phyloP scores from a whole-genome alignment of 2,888 invertebrate species.

The Suillia variegata region DNA sequence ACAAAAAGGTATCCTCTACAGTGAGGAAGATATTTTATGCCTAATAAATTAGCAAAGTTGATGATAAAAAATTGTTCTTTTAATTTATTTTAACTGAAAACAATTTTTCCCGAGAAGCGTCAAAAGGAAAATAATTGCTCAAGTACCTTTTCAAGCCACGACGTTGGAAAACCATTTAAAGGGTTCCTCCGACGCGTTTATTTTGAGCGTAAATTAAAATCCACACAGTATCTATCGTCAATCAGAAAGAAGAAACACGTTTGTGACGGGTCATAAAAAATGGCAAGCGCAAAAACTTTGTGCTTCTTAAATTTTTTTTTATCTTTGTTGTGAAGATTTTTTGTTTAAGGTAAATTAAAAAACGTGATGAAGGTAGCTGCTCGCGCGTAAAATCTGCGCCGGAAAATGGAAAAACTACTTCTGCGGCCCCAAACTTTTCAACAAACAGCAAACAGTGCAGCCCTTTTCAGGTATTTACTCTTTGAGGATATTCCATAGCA shows the following conservation, averaged over 20 bases:
- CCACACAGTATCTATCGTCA: constrained; percentile 6
- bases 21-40: constrained; percentile 5
- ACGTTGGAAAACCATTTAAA: constrained; percentile 13
- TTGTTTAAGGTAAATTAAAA: constrained; percentile 17
- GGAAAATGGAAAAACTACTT: too few relatives aligned
- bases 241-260: too few relatives aligned
- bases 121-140: too few relatives aligned
- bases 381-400: constrained; percentile 22
- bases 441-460: neutral
- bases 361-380: constrained; percentile 27
- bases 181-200: constrained; percentile 16
- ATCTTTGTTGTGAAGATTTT: neutral
- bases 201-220: constrained; percentile 16
- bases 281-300: constrained; percentile 13
- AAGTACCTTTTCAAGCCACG: too few relatives aligned
- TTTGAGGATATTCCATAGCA: too few relatives aligned
- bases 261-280: constrained; percentile 19
- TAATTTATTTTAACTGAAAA: too few relatives aligned
- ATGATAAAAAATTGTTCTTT: constrained; percentile 7
- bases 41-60: constrained; percentile 22
- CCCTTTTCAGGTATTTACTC: constrained; percentile 20
- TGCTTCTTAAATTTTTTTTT: too few relatives aligned
- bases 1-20: neutral
- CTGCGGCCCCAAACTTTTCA: neutral
- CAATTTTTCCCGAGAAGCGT: too few relatives aligned